Evolutionary conservation across 2,113 vertebrate genomes (phyloP).

Genomic region (Bubo bubo): DNA sequence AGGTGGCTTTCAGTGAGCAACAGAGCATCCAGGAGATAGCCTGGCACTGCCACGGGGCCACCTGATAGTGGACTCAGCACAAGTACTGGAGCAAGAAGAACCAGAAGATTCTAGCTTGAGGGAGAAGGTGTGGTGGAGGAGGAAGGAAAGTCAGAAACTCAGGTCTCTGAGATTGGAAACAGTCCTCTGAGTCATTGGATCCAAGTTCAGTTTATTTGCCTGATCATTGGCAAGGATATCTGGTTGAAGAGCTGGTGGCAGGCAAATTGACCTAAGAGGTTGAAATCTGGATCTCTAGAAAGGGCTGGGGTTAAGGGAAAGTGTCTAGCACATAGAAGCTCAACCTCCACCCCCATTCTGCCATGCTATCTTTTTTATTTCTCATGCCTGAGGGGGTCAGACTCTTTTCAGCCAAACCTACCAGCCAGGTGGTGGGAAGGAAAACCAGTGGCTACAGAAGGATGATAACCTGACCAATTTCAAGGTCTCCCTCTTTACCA

Average conservation of each 20-base stretch:
- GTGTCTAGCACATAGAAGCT: neutral
- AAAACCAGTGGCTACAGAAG: neutral
- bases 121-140: no score
- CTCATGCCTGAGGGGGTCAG: neutral
- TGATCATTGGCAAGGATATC: neutral
- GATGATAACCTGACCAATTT: neutral
- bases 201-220: neutral
- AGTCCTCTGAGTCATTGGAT: neutral
- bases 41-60: neutral
- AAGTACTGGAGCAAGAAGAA: neutral
- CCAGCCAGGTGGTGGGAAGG: neutral
- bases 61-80: neutral
- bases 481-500: neutral
- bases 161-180: neutral
- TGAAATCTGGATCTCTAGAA: neutral
- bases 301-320: neutral
- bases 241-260: neutral
- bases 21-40: neutral
- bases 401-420: neutral
- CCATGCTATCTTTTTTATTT: neutral
- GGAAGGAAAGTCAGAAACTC: neutral
- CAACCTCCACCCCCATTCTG: rapidly evolving
- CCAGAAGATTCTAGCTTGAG: neutral
- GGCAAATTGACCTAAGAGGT: neutral
- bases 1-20: neutral